Base-by-base conservation (phyloP, 2,888 invertebrate species). In the Cephus sareptanus region DNA sequence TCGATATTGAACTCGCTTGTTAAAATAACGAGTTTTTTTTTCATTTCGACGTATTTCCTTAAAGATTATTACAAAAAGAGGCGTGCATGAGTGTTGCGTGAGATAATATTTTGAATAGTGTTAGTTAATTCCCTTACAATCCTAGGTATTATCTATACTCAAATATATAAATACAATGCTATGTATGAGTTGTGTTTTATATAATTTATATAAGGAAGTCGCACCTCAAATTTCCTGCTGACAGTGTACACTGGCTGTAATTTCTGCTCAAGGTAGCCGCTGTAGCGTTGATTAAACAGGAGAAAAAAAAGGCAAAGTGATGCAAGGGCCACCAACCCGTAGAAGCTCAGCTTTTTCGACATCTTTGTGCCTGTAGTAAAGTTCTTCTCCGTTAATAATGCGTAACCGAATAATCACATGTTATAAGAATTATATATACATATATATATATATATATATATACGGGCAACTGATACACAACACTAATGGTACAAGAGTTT, bases 281-380 rank as follows among this genome's bases (percentile, higher is more conserved):
- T 89, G 84, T 89, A 90, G 70, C 87, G 90, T 80, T 91, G 91
- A 85, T 89, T 90, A 83, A 91, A 87, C 33, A 89, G 88, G 80
- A 91, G 81, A 85, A 91, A 88, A 83, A 91, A 90, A 81, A 91
- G 89, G 87, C 91, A 91, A 83, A 91, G 81, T 76, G 90, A 90
- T 81, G 87, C 89, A 83, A 91, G 86, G 83, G 87, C 88, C 82
- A 91, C 85, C 82, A 91, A 86, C 84, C 88, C 89, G 83, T 90
- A 91, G 83, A 91, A 91, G 80, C 91, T 89, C 81, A 90, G 84
- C 79, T 87, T 87, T 84, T 88, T 90, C 76, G 91, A 90, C 88
- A 90, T 89, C 85, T 85, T 89, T 81, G 85, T 81, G 86, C 88
- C 89, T 90, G 79, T 35, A 79, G 82, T 71, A 70, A n/a, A 73